A percentile compares a stretch with the other conserved stretches of the same genome.
phyloP scores from a whole-genome alignment of 92 coral and sea anemone species.

The Pocillopora grandis region DNA sequence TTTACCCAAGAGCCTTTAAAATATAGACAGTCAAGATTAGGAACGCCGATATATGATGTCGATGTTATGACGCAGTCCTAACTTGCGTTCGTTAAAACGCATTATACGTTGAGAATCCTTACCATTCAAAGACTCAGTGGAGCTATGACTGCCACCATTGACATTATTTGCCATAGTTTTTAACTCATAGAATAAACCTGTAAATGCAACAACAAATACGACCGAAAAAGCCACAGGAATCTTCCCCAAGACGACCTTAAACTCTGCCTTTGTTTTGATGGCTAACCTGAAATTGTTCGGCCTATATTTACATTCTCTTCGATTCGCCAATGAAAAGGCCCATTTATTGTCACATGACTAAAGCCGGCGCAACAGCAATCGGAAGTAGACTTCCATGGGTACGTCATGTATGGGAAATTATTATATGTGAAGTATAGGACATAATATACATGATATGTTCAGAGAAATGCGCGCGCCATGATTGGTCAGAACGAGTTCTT shows the following conservation, averaged over 20 bases:
- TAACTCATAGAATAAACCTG: neutral
- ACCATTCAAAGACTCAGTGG: conserved; percentile 94
- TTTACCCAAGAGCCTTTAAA: conserved; percentile 96
- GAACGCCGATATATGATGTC: neutral
- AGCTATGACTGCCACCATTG: conserved; percentile 85
- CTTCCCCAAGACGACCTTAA: neutral
- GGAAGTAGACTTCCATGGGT: too few relatives aligned
- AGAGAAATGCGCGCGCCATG: too few relatives aligned
- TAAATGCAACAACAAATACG: neutral
- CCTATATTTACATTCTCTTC: conserved; percentile 8
- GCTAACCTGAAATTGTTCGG: neutral
- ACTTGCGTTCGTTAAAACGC: conserved; percentile 17
- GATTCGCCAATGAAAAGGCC: conserved; percentile 18
- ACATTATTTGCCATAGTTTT: conserved; percentile 52
- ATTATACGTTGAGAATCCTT: conserved; percentile 11
- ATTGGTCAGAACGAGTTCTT: too few relatives aligned
- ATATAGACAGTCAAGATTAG: neutral
- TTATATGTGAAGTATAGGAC: too few relatives aligned
- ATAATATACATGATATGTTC: too few relatives aligned
- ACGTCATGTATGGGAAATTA: too few relatives aligned
- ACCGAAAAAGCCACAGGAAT: neutral
- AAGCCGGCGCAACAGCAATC: neutral
- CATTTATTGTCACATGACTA: conserved; percentile 18
- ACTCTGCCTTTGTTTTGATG: conserved; percentile 3
- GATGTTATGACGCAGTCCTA: conserved; percentile 27